Conservation (phyloP, 2,888 invertebrate genomes). For the Minunthozetes semirufus region DNA sequence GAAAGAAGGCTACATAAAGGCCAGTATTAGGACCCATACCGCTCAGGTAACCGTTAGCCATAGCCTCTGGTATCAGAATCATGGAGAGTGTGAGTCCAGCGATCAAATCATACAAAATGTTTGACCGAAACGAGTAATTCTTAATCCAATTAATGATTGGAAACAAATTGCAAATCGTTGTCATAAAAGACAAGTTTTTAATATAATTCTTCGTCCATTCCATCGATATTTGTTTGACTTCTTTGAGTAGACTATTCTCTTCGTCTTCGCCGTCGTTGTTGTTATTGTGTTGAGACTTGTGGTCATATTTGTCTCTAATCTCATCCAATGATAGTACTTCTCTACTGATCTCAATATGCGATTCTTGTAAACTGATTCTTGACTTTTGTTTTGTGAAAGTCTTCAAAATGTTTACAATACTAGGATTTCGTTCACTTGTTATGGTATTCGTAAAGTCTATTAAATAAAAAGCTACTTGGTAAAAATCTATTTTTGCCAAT, state of each 20-base stretch:
- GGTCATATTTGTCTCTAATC: neutral
- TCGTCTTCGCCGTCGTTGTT: neutral
- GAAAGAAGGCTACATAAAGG: constrained; percentile 83
- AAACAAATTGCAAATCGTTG: constrained; percentile 22
- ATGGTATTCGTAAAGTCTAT: neutral
- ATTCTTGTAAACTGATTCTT: neutral
- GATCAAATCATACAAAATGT: constrained; percentile 66
- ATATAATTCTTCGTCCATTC: neutral
- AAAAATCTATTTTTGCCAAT: too few species aligned
- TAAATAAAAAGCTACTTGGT: neutral
- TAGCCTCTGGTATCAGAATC: constrained; percentile 82
- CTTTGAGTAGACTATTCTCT: neutral
- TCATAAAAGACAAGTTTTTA: neutral
- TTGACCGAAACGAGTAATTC: constrained; percentile 43
- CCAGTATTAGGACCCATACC: constrained; percentile 53
- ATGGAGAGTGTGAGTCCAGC: constrained; percentile 82
- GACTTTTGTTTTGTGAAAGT: neutral
- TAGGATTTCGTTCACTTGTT: neutral
- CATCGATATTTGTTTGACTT: neutral
- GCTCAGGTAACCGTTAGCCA: constrained; percentile 54
- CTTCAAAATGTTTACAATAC: neutral
- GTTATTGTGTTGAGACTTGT: too few species aligned
- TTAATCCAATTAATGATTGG: constrained; percentile 42
- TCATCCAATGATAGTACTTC: neutral
- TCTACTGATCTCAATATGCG: neutral